Conservation (phyloP, 1,140 invertebrate genomes). For the Drosophila gunungcola region DNA sequence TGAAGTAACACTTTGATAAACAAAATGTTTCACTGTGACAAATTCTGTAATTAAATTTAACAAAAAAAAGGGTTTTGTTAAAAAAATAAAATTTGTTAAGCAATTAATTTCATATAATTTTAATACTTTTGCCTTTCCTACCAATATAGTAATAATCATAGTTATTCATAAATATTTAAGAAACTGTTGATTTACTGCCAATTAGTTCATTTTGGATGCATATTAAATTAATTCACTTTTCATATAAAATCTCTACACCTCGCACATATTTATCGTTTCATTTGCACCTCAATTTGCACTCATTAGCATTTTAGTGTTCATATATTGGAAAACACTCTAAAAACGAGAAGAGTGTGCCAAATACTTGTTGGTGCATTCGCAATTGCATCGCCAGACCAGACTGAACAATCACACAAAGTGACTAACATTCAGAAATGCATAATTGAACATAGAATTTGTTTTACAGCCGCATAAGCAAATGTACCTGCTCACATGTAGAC, state of each 20-base stretch:
- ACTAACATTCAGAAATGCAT: slow-evolving; percentile 19
- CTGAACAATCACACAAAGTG: slow-evolving; percentile 8
- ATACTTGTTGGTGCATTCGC: slow-evolving; percentile 10
- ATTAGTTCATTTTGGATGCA: slow-evolving; percentile 7
- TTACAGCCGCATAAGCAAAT: slow-evolving; percentile 10
- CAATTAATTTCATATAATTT: too few species aligned
- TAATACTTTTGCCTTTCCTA: neutral
- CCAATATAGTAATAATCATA: too few species aligned
- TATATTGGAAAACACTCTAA: slow-evolving; percentile 33
- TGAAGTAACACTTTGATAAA: too few species aligned
- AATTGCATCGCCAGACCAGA: slow-evolving; percentile 4
- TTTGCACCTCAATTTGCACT: slow-evolving; percentile 41
- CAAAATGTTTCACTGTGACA: too few species aligned
- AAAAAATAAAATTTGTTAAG: too few species aligned
- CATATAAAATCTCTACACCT: slow-evolving; percentile 3
- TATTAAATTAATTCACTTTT: slow-evolving; percentile 2
- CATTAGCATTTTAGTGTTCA: slow-evolving; percentile 34
- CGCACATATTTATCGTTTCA: slow-evolving; percentile 28
- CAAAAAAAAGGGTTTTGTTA: too few species aligned
- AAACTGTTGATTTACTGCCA: neutral
- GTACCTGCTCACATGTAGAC: slow-evolving; percentile 43
- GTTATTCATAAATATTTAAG: neutral
- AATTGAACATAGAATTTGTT: slow-evolving; percentile 7
- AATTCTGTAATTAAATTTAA: neutral
- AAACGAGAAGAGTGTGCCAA: slow-evolving; percentile 22